phyloP scores from a whole-genome alignment of 2,888 invertebrate genomes.

The Formica aserva region DNA sequence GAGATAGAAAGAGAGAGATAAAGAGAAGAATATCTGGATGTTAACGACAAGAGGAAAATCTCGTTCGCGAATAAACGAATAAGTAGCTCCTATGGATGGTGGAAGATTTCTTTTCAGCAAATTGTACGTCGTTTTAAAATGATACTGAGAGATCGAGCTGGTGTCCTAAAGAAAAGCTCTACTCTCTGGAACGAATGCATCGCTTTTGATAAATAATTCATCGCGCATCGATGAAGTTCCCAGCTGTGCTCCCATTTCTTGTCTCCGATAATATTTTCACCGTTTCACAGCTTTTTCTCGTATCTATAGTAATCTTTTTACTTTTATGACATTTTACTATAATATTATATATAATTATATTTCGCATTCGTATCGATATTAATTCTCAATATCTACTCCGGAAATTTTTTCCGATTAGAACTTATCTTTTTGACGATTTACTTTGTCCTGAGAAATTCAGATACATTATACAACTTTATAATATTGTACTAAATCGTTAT shows the following conservation, averaged over 20 bases:
- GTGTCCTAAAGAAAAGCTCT: neutral
- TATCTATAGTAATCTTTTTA: neutral
- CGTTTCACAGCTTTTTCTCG: neutral
- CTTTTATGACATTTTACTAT: neutral
- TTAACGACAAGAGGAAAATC: conserved; percentile 15
- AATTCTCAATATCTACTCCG: neutral
- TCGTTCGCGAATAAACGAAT: conserved; percentile 28
- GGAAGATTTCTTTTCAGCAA: neutral
- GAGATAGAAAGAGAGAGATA: conserved; percentile 15
- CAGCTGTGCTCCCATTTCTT: conserved; percentile 5
- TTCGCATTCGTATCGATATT: neutral
- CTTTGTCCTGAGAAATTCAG: neutral
- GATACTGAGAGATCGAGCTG: neutral
- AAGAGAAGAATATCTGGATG: conserved; percentile 8
- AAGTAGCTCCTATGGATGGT: neutral
- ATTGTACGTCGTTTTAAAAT: conserved; percentile 29
- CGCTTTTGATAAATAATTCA: conserved; percentile 41
- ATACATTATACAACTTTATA: neutral
- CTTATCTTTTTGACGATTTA: neutral
- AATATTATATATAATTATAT: neutral
- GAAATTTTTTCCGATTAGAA: neutral
- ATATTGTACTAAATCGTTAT: neutral
- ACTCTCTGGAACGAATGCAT: conserved; percentile 1
- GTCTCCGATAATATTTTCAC: conserved; percentile 13
- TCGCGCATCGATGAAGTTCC: conserved; percentile 33